Percentiles rank a stretch among this genome's conserved stretches.
These are phyloP conservation scores for Cetoscarus ocellatus DNA, from an alignment of 2,797 vertebrate genomes.

Conservation along the genomic window DNA sequence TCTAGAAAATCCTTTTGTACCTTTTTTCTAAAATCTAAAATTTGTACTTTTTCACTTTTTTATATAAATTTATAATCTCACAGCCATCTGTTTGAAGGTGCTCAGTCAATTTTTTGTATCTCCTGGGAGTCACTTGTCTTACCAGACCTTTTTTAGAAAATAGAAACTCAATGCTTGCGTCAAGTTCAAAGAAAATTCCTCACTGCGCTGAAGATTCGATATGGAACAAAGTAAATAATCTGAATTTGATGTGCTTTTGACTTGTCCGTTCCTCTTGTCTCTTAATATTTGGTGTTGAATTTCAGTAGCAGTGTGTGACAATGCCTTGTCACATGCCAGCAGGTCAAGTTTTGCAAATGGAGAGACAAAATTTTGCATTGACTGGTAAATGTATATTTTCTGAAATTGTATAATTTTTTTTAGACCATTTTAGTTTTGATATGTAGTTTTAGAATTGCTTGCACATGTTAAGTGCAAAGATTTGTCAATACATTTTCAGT, in stretches of 20 bases:
- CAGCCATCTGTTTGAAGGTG: constrained; percentile 34
- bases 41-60: constrained; percentile 40
- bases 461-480: constrained; percentile 79
- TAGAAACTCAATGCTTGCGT: constrained; percentile 23
- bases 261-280: constrained; percentile 30
- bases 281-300: constrained; percentile 30
- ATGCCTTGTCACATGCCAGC: constrained; percentile 44
- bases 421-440: constrained; percentile 77
- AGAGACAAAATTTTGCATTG: constrained; percentile 70
- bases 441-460: constrained; percentile 79
- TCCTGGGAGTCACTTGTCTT: constrained; percentile 27
- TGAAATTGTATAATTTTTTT: constrained; percentile 83
- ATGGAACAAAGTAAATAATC: constrained; percentile 19
- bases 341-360: constrained; percentile 36
- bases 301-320: constrained; percentile 46
- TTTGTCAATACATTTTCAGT: constrained; percentile 82
- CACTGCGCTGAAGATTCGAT: constrained; percentile 33
- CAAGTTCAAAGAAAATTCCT: constrained; percentile 15
- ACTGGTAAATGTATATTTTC: constrained; percentile 86
- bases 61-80: constrained; percentile 44
- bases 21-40: constrained; percentile 45
- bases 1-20: constrained; percentile 55
- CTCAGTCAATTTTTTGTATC: constrained; percentile 44
- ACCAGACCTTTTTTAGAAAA: constrained; percentile 10
- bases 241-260: constrained; percentile 20